Conservation (phyloP, 2,797 vertebrate species). For the Paratrypauchen microcephalus region DNA sequence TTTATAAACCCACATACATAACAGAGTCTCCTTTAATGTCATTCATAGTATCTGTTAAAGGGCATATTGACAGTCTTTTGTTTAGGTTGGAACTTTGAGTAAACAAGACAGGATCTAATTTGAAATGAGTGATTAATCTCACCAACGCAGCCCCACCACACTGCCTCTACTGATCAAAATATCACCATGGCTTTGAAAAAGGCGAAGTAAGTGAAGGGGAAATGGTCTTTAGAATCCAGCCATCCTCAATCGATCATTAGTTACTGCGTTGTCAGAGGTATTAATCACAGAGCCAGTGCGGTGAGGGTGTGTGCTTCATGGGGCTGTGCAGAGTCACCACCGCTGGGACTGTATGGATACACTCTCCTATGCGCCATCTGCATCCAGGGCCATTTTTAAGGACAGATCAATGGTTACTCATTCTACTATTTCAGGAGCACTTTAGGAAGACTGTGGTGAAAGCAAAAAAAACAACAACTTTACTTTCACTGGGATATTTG, state of each 20-base stretch:
- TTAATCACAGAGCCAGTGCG: constrained; percentile 76
- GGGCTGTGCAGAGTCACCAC: constrained; percentile 29
- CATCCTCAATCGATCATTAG: constrained; percentile 82
- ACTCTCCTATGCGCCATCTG: constrained; percentile 22
- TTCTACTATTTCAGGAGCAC: constrained; percentile 10
- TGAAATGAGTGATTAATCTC: constrained; percentile 74
- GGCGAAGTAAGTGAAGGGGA: constrained; percentile 80
- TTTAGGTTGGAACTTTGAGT: constrained; percentile 32
- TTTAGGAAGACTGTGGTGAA: constrained; percentile 1
- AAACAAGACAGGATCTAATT: constrained; percentile 57
- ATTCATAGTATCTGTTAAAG: constrained; percentile 17
- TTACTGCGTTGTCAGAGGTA: constrained; percentile 78
- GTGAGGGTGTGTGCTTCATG: constrained; percentile 35
- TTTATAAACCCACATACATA: constrained; percentile 5
- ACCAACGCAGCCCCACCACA: constrained; percentile 59
- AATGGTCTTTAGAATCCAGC: constrained; percentile 77
- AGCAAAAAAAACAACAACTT: constrained; percentile 4
- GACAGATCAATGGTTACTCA: constrained; percentile 7
- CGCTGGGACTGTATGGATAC: constrained; percentile 8
- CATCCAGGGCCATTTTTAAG: constrained; percentile 13
- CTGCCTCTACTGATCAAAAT: constrained; percentile 73
- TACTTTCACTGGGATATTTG: not conserved
- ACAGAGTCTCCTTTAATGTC: constrained; percentile 4
- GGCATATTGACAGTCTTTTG: constrained; percentile 22
- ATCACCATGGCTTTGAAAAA: constrained; percentile 77